These are phyloP conservation scores for Dufourea novaeangliae DNA, from an alignment of 1,140 invertebrate genomes.

Conservation along the genomic window DNA sequence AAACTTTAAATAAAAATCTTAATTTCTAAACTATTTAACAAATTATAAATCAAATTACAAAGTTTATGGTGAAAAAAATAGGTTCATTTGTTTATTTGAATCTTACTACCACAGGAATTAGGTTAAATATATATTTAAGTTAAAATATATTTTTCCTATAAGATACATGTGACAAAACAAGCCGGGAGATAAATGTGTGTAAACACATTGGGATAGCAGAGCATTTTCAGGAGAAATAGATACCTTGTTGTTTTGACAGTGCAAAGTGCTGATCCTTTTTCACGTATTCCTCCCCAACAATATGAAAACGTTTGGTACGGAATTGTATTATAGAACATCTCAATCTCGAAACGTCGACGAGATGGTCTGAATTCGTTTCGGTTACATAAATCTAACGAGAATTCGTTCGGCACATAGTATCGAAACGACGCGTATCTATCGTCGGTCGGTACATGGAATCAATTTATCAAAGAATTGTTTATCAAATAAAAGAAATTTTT, in stretches of 20 bases:
- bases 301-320: not conserved
- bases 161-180: not conserved
- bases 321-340: no score
- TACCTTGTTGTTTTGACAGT: not conserved
- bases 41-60: no score
- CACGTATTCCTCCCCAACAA: not conserved
- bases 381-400: slow-evolving; percentile 25
- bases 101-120: no score
- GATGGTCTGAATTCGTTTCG: not conserved
- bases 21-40: no score
- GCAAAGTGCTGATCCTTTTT: not conserved
- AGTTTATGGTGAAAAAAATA: no score
- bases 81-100: no score
- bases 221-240: not conserved
- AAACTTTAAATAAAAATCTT: no score
- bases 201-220: no score
- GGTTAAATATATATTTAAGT: no score
- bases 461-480: not conserved
- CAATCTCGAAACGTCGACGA: slow-evolving; percentile 8
- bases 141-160: no score
- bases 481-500: not conserved
- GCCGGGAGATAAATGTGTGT: not conserved
- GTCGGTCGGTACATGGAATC: not conserved
- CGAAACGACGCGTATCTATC: not conserved
- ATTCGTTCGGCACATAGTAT: not conserved